Evolutionary conservation across 2,113 vertebrate species (phyloP), one percentile per base, ranked within the genome.

Genomic region (Carettochelys insculpta): DNA sequence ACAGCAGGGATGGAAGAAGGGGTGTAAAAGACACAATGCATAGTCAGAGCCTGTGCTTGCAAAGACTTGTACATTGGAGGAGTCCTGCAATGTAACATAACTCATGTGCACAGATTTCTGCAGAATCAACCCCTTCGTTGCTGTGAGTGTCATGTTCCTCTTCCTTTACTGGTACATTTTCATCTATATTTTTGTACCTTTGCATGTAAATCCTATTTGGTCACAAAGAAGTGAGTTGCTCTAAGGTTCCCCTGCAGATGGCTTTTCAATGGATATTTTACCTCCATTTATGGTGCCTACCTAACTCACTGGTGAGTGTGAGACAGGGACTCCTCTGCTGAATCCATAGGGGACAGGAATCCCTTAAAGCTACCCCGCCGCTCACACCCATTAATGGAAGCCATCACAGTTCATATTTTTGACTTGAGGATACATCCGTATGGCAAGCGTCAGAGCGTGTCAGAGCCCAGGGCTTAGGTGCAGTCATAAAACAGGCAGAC

Each of bases 161-260:
- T n/a, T n/a, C n/a, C n/a, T 90, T 86, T 51, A 20, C 58, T 85
- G 71, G 83, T 61, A 82, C 77, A 83, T 71, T 27, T 9, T 68
- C 41, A 80, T 93, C 61, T 8, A 54, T 43, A 73, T 17, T 78
- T 82, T 80, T 83, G 50, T 17, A 50, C 29, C 85, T 90, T 6
- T 77, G 31, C 68, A 93, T 86, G 51, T n/a, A 86, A 93, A 93
- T 52, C 45, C n/a, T 24, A 61, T 41, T 95, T 80, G 75, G 45
- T 25, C 71, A 75, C 43, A 29, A 75, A 75, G 71, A 87, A 86
- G 38, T 14, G 75, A 80, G 76, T 68, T 73, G 54, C 53, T 1
- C 0, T n/a, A 25, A n/a, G 85, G 27, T 90, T 58, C 56, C 48
- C 53, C 83, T 86, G 22, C n/a, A 87, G 22, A 12, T 0, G 0